Conservation (phyloP, 2,888 invertebrate species). For the Drosophila robusta region DNA sequence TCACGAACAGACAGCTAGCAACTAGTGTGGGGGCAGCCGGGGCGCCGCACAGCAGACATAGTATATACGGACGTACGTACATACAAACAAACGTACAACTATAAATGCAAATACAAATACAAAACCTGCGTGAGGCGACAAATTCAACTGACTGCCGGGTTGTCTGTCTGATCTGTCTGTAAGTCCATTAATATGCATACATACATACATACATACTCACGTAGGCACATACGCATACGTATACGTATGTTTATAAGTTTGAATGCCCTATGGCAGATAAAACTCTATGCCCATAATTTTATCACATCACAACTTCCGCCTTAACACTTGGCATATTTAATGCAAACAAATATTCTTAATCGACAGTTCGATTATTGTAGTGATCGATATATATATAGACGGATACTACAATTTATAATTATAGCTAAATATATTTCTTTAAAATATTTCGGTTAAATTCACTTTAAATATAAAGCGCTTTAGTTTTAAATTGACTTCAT, state of each 20-base stretch:
- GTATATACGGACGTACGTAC: constrained; percentile 10
- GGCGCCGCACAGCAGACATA: constrained; percentile 4
- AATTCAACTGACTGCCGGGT: constrained; percentile 52
- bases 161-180: constrained; percentile 38
- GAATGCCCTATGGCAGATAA: constrained; percentile 33
- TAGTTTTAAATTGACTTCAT: too few species aligned
- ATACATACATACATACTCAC: background rate
- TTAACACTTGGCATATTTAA: constrained; percentile 36
- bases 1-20: constrained; percentile 26
- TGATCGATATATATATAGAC: background rate
- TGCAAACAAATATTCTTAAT: constrained; percentile 7
- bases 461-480: too few species aligned
- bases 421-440: too few species aligned
- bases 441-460: too few species aligned
- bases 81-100: constrained; percentile 11
- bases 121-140: constrained; percentile 36
- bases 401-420: too few species aligned
- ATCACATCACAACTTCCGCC: constrained; percentile 35
- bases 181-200: constrained; percentile 39
- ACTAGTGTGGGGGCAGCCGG: background rate
- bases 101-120: constrained; percentile 27
- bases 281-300: constrained; percentile 31
- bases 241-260: constrained; percentile 14
- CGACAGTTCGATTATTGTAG: constrained; percentile 5
- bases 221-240: background rate